phyloP scores from a whole-genome alignment of 2,888 invertebrate species.

The Cheiracanthium punctorium region DNA sequence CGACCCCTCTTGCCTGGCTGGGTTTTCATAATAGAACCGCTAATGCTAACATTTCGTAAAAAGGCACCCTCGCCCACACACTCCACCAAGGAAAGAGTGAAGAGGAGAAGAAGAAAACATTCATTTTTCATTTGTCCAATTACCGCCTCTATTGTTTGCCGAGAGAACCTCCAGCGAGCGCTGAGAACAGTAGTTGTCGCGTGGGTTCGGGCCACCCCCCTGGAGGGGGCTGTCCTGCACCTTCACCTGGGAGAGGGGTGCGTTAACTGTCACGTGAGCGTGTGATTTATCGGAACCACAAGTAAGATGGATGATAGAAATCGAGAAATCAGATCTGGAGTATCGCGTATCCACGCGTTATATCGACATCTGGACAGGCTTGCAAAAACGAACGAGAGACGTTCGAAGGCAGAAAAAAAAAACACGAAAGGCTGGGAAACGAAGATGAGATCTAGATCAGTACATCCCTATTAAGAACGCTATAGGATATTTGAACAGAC shows the following conservation, averaged over 20 bases:
- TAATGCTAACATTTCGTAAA: not conserved
- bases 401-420: too few relatives aligned
- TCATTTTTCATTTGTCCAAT: constrained; percentile 48
- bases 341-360: constrained; percentile 44
- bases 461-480: not conserved
- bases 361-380: constrained; percentile 57
- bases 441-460: not conserved
- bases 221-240: constrained; percentile 44
- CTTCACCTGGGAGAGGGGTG: constrained; percentile 29
- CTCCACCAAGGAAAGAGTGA: too few relatives aligned
- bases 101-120: constrained; percentile 4
- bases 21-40: not conserved
- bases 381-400: not conserved
- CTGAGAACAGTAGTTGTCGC: constrained; percentile 32
- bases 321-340: constrained; percentile 64
- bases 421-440: not conserved
- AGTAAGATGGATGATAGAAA: constrained; percentile 53
- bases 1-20: not conserved
- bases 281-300: constrained; percentile 60
- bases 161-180: constrained; percentile 10
- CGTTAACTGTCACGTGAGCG: constrained; percentile 51
- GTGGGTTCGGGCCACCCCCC: constrained; percentile 33
- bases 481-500: not conserved
- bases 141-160: constrained; percentile 35
- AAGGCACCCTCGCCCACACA: not conserved